These are phyloP conservation scores for Saccopteryx bilineata DNA, from an alignment of 2,113 vertebrate genomes.

Conservation along the genomic window DNA sequence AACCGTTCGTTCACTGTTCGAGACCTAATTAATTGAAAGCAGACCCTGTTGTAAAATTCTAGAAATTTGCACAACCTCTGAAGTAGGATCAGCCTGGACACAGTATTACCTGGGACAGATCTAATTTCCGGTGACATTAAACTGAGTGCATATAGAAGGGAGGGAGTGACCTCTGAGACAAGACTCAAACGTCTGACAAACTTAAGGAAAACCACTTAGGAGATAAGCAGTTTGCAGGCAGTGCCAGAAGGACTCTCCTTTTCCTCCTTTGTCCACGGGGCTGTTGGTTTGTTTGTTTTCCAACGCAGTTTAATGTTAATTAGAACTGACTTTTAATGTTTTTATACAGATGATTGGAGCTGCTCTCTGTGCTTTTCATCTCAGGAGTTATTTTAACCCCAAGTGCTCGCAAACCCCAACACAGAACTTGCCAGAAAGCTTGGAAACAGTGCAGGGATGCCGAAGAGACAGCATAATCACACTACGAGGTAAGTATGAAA, in stretches of 20 bases:
- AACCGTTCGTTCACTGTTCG: not conserved
- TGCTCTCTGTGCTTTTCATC: not conserved
- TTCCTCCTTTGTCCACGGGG: not conserved
- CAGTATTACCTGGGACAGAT: not conserved
- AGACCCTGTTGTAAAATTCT: not conserved
- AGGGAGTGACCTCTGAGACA: fast-evolving
- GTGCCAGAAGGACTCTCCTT: not conserved
- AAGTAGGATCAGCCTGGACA: not conserved
- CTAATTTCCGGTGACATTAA: not conserved
- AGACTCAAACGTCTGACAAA: not conserved
- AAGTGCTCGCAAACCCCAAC: not conserved
- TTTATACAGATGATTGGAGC: not conserved
- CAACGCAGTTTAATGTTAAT: not conserved
- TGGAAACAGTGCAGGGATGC: fast-evolving
- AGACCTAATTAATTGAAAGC: not conserved
- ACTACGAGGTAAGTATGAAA: not conserved
- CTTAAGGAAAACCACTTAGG: fast-evolving
- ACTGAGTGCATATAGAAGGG: not conserved
- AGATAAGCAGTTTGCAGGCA: fast-evolving
- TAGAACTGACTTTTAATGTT: not conserved
- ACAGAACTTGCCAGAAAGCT: not conserved
- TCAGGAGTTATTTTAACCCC: not conserved
- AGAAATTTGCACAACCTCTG: not conserved
- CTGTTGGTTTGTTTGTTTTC: not conserved
- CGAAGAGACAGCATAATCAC: not conserved